phyloP scores from a whole-genome alignment of 2,888 invertebrate genomes.

The Caenorhabditis imperialis region DNA sequence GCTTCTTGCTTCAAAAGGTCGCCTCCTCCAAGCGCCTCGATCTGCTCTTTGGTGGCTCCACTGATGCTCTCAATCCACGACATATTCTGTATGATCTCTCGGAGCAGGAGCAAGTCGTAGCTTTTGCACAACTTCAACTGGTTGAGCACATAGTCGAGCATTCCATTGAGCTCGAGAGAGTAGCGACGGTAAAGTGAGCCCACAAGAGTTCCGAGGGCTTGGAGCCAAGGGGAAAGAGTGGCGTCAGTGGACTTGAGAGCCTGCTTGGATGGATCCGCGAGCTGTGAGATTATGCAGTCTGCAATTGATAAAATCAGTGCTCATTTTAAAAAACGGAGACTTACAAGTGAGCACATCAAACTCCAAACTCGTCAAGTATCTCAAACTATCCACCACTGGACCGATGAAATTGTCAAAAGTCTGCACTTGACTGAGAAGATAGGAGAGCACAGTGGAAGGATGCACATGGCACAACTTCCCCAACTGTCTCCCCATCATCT shows the following conservation, averaged over 20 bases:
- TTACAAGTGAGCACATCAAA: slow-evolving; percentile 92
- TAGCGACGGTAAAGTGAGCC: slow-evolving; percentile 93
- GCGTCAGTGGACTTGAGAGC: slow-evolving; percentile 90
- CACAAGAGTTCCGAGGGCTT: slow-evolving; percentile 91
- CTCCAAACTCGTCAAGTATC: slow-evolving; percentile 93
- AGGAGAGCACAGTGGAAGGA: slow-evolving; percentile 95
- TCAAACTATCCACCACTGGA: slow-evolving; percentile 97
- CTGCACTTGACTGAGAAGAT: slow-evolving; percentile 86
- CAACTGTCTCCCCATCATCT: slow-evolving; percentile 93
- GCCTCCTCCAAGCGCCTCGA: slow-evolving; percentile 97
- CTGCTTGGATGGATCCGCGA: slow-evolving; percentile 84
- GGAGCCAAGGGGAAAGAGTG: slow-evolving; percentile 84
- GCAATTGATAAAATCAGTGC: too few species aligned
- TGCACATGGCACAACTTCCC: slow-evolving; percentile 97
- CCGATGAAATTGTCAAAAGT: slow-evolving; percentile 93
- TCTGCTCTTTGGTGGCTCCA: slow-evolving; percentile 94
- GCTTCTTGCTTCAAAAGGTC: slow-evolving; percentile 95
- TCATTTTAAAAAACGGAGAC: slow-evolving; percentile 45
- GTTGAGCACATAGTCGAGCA: slow-evolving; percentile 96
- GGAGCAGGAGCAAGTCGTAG: slow-evolving; percentile 87
- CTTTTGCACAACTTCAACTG: slow-evolving; percentile 96
- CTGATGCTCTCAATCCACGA: slow-evolving; percentile 97
- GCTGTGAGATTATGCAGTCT: slow-evolving; percentile 91
- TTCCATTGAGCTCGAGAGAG: slow-evolving; percentile 92
- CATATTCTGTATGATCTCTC: slow-evolving; percentile 99